Evolutionary conservation across 2,888 invertebrate genomes (phyloP), one percentile per base, ranked within the genome.

Genomic region (Conistra vaccinii): DNA sequence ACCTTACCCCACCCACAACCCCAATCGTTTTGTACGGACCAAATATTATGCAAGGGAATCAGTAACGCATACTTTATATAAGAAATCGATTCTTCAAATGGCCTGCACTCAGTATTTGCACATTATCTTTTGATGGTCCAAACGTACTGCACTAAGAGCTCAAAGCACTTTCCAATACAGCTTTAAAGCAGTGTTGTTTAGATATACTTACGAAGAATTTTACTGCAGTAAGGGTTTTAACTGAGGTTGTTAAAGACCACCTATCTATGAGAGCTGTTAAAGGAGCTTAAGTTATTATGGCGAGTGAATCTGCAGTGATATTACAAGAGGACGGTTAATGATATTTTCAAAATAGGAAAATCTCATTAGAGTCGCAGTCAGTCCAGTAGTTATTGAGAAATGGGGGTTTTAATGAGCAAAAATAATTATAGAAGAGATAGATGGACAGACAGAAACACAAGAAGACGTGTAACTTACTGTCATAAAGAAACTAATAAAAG

Each of bases 11-110:
- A 82, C n/a, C 85, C 81, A 82, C 35, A 57, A 45, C 42, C 63
- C 45, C 23, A 20, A 85, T 80, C 84, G 81, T 84, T 88, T 86
- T 82, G 82, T 84, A 72, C 72, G 66, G 72, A 80, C 83, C 88
- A 89, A 90, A 90, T 90, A 90, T 88, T 88, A 89, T 90, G 87
- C 89, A 88, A 88, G 83, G 76, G 87, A 89, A 90, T 90, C 87
- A 84, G 87, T 85, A 89, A 88, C 85, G 84, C 63, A 87, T 72
- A 88, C 85, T 87, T 84, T 84, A 85, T 78, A 83, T 70, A 80
- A 80, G 76, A 85, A 81, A 89, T 87, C 82, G 86, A 88, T 85
- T 84, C 80, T 83, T 78, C 80, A 87, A 87, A 79, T 85, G 75
- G 73, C 14, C 55, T 76, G 85, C 81, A 75, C 83, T 85, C 65